These are phyloP conservation scores for Colletes gigas DNA, from an alignment of 1,140 invertebrate species.

Conservation along the genomic window DNA sequence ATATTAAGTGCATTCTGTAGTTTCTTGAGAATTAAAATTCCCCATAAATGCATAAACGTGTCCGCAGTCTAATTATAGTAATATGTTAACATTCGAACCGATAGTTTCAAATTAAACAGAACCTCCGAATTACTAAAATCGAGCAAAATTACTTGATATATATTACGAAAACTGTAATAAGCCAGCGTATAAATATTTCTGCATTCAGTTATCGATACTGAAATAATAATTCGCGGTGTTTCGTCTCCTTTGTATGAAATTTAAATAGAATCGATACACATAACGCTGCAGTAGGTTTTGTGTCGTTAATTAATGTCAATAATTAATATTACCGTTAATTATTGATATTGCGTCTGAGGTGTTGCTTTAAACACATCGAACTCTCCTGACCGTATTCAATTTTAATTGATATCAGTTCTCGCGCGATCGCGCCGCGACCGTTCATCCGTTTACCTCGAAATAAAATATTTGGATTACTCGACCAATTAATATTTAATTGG, in stretches of 20 bases:
- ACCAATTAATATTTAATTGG: background rate
- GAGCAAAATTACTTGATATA: no score
- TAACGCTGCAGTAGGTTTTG: background rate
- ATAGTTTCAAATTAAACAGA: no score
- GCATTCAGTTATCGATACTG: no score
- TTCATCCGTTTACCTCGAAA: background rate
- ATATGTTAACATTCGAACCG: no score
- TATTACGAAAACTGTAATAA: no score
- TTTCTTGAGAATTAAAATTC: no score
- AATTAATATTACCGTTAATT: conserved; percentile 35
- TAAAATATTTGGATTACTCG: background rate
- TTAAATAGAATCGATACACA: background rate
- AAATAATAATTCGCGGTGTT: background rate
- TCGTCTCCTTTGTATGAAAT: background rate
- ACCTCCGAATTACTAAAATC: no score
- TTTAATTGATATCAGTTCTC: conserved; percentile 29
- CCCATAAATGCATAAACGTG: no score
- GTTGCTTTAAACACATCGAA: conserved; percentile 15
- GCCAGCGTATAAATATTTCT: no score
- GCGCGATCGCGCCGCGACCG: background rate
- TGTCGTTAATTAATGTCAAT: conserved; percentile 32
- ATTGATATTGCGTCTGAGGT: conserved; percentile 22
- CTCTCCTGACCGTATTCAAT: conserved; percentile 10
- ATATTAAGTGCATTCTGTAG: no score
- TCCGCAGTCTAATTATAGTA: no score